Percentiles rank a stretch among this genome's conserved stretches.
These are phyloP conservation scores for Pseudorectes ferrugineus DNA, from an alignment of 2,113 vertebrate species.

Conservation along the genomic window DNA sequence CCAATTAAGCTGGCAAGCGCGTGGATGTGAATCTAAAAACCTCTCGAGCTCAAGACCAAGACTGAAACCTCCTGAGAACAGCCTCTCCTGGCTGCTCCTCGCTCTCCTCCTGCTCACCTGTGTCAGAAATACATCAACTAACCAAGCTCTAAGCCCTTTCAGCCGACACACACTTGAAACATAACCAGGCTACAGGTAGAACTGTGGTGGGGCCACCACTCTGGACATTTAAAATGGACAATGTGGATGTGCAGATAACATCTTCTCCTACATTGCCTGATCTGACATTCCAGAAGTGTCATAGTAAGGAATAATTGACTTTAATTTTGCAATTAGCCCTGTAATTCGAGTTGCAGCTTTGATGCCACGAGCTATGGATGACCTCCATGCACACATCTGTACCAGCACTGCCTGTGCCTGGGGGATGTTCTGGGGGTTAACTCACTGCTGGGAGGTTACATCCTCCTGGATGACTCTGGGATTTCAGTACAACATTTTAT, in stretches of 20 bases:
- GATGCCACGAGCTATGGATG: neutral
- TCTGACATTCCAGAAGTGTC: neutral
- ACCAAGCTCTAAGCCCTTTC: neutral
- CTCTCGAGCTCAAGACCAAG: slow-evolving; percentile 26
- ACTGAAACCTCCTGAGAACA: neutral
- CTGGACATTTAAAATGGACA: neutral
- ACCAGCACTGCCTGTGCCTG: neutral
- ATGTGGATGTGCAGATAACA: neutral
- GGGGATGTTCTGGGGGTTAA: neutral
- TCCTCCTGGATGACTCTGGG: neutral
- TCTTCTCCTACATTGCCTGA: neutral
- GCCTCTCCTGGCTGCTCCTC: slow-evolving; percentile 7
- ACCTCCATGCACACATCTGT: neutral
- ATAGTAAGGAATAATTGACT: neutral
- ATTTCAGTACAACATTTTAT: neutral
- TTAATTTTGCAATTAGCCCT: neutral
- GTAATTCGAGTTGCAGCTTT: neutral
- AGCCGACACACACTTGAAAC: neutral
- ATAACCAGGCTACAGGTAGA: neutral
- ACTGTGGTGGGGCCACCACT: neutral
- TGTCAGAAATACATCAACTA: neutral
- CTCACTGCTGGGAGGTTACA: neutral
- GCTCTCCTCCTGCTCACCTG: neutral
- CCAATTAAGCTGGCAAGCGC: slow-evolving; percentile 51
- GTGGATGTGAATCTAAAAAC: slow-evolving; percentile 49